Conservation (phyloP, 2,797 vertebrate genomes). For the Paedocypris micromegethes region DNA sequence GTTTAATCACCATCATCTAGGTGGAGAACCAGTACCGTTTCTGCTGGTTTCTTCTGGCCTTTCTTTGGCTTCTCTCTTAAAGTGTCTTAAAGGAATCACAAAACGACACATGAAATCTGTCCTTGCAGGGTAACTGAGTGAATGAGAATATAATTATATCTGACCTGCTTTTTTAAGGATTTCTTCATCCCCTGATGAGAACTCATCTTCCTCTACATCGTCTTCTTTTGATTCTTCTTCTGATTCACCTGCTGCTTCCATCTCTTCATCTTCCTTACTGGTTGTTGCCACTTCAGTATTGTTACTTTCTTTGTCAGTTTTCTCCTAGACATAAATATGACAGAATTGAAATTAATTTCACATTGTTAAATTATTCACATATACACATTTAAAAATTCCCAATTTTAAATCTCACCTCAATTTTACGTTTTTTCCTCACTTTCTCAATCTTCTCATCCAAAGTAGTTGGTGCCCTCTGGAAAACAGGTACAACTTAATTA, state of each 20-base stretch:
- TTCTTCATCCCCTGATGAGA: conserved; percentile 77
- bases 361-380: not conserved
- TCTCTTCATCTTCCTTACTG: conserved; percentile 34
- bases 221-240: conserved; percentile 39
- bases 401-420: conserved; percentile 68
- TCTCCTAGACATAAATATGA: conserved; percentile 65
- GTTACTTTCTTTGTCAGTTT: conserved; percentile 56
- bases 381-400: too few relatives aligned
- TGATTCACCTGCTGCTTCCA: conserved; percentile 2
- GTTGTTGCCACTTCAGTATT: conserved; percentile 30
- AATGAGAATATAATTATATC: not conserved
- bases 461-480: conserved; percentile 80
- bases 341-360: not conserved
- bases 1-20: not conserved
- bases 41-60: conserved; percentile 63
- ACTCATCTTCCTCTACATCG: conserved; percentile 69
- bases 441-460: conserved; percentile 94
- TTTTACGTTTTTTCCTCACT: conserved; percentile 82
- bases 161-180: conserved; percentile 86
- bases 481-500: not conserved
- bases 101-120: not conserved
- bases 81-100: conserved; percentile 64
- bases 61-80: conserved; percentile 78
- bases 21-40: conserved; percentile 40
- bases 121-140: not conserved